These are phyloP conservation scores for Nymphalis urticae DNA, from an alignment of 2,888 invertebrate species.

Conservation along the genomic window DNA sequence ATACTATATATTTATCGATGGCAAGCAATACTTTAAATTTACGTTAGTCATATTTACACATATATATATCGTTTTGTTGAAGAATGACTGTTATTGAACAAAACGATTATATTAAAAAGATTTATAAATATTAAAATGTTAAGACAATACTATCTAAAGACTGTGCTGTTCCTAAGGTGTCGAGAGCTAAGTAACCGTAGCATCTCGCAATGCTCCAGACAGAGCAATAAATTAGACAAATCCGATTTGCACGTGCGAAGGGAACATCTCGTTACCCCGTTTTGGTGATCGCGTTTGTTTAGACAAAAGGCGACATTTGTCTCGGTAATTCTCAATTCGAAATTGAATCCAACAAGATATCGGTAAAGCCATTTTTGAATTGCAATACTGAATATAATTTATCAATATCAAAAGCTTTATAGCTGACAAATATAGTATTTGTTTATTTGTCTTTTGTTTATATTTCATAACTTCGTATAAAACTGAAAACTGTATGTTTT, in stretches of 20 bases:
- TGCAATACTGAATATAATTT: slow-evolving; percentile 1
- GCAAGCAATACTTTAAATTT: too few species aligned
- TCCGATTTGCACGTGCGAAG: slow-evolving; percentile 76
- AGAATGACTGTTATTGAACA: too few species aligned
- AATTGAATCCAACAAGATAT: slow-evolving; percentile 43
- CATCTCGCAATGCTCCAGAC: slow-evolving; percentile 62
- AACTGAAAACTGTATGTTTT: too few species aligned
- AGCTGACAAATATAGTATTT: not conserved
- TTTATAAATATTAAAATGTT: too few species aligned
- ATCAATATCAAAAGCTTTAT: not conserved
- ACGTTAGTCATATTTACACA: too few species aligned
- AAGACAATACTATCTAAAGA: slow-evolving; percentile 16
- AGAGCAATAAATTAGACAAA: slow-evolving; percentile 79
- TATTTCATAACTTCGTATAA: too few species aligned
- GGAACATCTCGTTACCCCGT: slow-evolving; percentile 58
- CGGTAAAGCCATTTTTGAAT: not conserved
- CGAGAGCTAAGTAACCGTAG: slow-evolving; percentile 74
- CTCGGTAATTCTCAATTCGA: slow-evolving; percentile 45
- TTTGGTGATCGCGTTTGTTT: slow-evolving; percentile 62
- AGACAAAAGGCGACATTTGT: slow-evolving; percentile 58
- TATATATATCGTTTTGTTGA: too few species aligned
- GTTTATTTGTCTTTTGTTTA: too few species aligned
- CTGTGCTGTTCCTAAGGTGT: slow-evolving; percentile 51
- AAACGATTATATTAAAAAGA: too few species aligned
- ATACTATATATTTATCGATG: too few species aligned